Evolutionary conservation across 1,140 invertebrate genomes (phyloP).

Genomic region (Apocrypta bakeri): DNA sequence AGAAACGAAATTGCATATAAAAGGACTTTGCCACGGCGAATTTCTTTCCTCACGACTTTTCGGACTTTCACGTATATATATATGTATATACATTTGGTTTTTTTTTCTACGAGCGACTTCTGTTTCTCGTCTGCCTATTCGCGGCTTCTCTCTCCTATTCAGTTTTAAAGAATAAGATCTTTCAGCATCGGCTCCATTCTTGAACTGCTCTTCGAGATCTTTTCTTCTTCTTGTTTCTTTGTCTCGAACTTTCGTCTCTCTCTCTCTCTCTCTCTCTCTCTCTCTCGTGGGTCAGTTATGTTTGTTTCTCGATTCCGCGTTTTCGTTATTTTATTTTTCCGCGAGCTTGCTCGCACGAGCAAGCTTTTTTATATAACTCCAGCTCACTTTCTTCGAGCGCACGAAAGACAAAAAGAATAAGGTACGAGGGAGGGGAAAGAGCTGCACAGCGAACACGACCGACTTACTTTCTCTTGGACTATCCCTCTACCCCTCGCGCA

Average conservation of each 20-base stretch:
- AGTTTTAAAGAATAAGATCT: constrained; percentile 50
- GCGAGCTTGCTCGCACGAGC: neutral
- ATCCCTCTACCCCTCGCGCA: neutral
- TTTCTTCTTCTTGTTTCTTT: constrained; percentile 49
- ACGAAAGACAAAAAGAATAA: neutral
- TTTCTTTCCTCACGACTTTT: constrained; percentile 43
- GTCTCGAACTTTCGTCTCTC: constrained; percentile 43
- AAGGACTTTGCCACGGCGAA: constrained; percentile 23
- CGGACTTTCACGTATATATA: neutral
- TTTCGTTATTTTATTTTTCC: constrained; percentile 28
- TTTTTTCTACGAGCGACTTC: neutral
- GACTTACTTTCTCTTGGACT: neutral
- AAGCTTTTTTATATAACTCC: constrained; percentile 48
- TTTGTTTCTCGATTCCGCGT: constrained; percentile 45
- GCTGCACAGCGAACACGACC: neutral
- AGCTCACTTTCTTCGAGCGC: neutral
- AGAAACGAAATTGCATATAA: constrained; percentile 42
- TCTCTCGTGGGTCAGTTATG: constrained; percentile 47
- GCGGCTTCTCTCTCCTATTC: constrained; percentile 31
- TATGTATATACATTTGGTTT: neutral
- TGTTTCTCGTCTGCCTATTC: constrained; percentile 16
- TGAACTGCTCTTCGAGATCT: constrained; percentile 37
- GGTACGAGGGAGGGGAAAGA: neutral
- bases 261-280: constrained; percentile 10
- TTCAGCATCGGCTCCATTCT: constrained; percentile 36